Percentiles rank a stretch among this genome's conserved stretches.
Conservation (phyloP, 2,113 vertebrate species). For the Engraulis encrasicolus region DNA sequence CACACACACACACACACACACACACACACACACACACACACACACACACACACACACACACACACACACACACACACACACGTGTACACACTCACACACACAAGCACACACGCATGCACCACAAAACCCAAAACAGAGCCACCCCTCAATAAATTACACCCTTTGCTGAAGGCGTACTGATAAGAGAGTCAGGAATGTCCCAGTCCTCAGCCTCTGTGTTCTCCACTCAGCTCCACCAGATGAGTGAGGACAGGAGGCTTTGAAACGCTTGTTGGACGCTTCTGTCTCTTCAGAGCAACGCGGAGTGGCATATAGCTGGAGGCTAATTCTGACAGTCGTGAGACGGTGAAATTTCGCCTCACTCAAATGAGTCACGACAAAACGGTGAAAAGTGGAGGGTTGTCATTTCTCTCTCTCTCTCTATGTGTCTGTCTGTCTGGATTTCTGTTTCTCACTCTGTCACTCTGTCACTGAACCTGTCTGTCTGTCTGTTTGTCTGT, state of each 20-base stretch:
- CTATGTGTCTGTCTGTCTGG: no score
- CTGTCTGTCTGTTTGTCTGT: not conserved
- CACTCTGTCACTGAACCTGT: not conserved
- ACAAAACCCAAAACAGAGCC: not conserved
- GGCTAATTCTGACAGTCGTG: not conserved
- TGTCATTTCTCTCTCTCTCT: not conserved
- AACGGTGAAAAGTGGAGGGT: not conserved
- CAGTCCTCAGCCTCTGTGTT: not conserved
- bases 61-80: not conserved
- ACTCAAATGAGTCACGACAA: not conserved
- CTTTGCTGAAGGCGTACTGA: not conserved
- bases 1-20: not conserved
- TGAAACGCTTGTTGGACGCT: not conserved
- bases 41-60: conserved; percentile 19
- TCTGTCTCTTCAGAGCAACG: not conserved
- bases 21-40: conserved; percentile 17
- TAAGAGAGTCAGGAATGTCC: not conserved
- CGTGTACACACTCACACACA: not conserved
- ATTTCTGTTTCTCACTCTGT: not conserved
- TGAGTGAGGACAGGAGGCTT: not conserved
- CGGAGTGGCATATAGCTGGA: not conserved
- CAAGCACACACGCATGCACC: not conserved
- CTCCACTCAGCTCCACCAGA: not conserved
- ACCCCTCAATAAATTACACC: not conserved
- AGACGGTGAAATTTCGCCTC: not conserved